Base-by-base conservation (phyloP, 2,888 invertebrate genomes). In the Dicyrtoma fusca region DNA sequence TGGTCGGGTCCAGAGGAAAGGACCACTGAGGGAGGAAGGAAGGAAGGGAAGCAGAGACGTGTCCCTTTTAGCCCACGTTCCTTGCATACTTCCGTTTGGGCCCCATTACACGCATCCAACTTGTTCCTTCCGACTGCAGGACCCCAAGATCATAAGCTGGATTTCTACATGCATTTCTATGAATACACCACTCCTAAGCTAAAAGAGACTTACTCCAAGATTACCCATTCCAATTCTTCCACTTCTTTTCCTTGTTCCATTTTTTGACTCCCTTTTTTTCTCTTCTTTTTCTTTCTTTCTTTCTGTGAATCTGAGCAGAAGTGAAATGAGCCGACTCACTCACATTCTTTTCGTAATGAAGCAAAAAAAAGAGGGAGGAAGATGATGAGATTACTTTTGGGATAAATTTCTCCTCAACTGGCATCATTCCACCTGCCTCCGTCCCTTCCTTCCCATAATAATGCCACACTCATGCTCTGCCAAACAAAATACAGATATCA, bases 131-230 rank as follows among this genome's bases (percentile, higher is more conserved):
- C 14, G 17, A 19, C 17, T 17, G 8, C 19, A 53, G 17, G 49
- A 11, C 49, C 14, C 17, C 53, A 55, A 13, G 55, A 34, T 34
- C 4, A 34, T 3, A 8, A 34, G 3, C 34, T 8, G 4, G 3
- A 34, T 34, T 34, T 34, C 34, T 55, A 55, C 51, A 51, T 55
- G 4, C 21, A 49, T n/a, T 49, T 4, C 49, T 17, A 49, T 17
- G 4, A 49, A n/a, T n/a, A n/a, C n/a, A n/a, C n/a, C n/a, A n/a
- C n/a, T 49, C 13, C 49, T 34, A 34, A 34, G 34, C 34, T 34
- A 42, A 25, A 19, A 42, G 44, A 45, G 34, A 65, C 53, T 74
- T 70, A 71, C 73, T 75, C 65, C 70, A 69, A 57, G 45, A 65
- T 55, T 34, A 34, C 34, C 34, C 8, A 34, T 34, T 34, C 8